A percentile compares a stretch with the other conserved stretches of the same genome.
These are phyloP conservation scores for Seladonia tumulorum DNA, from an alignment of 2,888 invertebrate species.

Conservation along the genomic window DNA sequence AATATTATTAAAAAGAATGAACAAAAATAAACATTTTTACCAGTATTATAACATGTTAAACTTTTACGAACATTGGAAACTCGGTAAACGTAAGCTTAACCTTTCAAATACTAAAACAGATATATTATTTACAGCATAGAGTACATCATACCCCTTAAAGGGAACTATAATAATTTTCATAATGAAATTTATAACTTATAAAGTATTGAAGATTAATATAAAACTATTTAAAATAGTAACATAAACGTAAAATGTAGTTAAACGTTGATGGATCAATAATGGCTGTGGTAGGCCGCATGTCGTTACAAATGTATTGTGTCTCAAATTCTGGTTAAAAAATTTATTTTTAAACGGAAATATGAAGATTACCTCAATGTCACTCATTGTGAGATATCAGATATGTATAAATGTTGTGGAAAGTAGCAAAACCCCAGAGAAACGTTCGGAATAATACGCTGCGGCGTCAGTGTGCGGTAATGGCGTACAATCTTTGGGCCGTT, in stretches of 20 bases:
- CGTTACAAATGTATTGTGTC: constrained; percentile 20
- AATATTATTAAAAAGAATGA: background rate
- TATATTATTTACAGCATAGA: background rate
- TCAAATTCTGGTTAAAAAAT: constrained; percentile 18
- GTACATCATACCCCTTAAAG: background rate
- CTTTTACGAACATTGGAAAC: background rate
- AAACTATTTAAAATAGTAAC: constrained; percentile 17
- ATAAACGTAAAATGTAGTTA: constrained; percentile 36
- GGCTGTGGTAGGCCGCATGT: constrained; percentile 65
- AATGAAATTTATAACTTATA: background rate
- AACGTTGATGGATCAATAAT: constrained; percentile 73
- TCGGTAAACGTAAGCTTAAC: constrained; percentile 32
- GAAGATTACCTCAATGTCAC: constrained; percentile 78
- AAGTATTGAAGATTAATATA: background rate
- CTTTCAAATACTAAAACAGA: constrained; percentile 21
- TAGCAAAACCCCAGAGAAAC: constrained; percentile 17
- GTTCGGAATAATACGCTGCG: constrained; percentile 50
- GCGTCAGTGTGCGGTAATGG: constrained; percentile 76
- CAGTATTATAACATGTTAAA: background rate
- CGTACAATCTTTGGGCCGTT: constrained; percentile 66
- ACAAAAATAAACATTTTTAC: background rate
- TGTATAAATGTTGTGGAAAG: constrained; percentile 21
- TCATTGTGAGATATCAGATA: constrained; percentile 69
- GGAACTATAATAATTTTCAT: background rate
- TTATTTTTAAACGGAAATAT: background rate